Base-by-base conservation (phyloP, 2,113 vertebrate species). In the Ammodytes dubius region DNA sequence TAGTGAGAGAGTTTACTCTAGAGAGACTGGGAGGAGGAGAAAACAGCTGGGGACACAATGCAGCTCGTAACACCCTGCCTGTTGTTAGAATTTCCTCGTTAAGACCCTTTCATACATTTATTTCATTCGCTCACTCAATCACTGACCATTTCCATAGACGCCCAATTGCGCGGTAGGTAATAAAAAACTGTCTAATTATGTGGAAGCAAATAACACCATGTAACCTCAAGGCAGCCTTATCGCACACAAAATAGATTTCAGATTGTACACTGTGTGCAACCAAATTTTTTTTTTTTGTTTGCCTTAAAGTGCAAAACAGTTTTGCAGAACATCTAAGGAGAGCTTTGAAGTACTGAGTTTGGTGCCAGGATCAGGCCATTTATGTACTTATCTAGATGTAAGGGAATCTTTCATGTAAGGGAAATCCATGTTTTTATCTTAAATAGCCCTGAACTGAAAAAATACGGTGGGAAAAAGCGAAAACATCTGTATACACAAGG, bases 261-360 rank as follows among this genome's bases (percentile, higher is more conserved):
- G 77, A 88, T 82, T 81, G 70, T 60, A 81, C 79, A 77, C 68
- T n/a, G 61, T 71, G 70, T 59, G 79, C 84, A 81, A 78, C 70
- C 85, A 89, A 87, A 91, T 91, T 54, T 83, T 60, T 83, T 89
- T 88, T 84, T 85, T 88, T 84, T 85, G 83, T 88, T 84, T 83
- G 79, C 85, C 75, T 87, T 82, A 78, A 72, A 85, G 74, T 74
- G 80, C 78, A 84, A 84, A 84, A 79, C 70, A 87, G 80, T 90
- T 82, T 79, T 17, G 74, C 60, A 74, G 76, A 2, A 79, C 57
- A 81, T 77, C 57, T 79, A 80, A 83, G 7, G 57, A 63, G 64
- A 40, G 3, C 70, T 73, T 45, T 82, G 74, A 87, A 81, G 83
- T 72, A 42, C 43, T 5, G 71, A 42, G 35, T 71, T 70, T 76